A percentile compares a stretch with the other conserved stretches of the same genome.
phyloP scores from a whole-genome alignment of 2,113 vertebrate species.

The Theropithecus gelada region DNA sequence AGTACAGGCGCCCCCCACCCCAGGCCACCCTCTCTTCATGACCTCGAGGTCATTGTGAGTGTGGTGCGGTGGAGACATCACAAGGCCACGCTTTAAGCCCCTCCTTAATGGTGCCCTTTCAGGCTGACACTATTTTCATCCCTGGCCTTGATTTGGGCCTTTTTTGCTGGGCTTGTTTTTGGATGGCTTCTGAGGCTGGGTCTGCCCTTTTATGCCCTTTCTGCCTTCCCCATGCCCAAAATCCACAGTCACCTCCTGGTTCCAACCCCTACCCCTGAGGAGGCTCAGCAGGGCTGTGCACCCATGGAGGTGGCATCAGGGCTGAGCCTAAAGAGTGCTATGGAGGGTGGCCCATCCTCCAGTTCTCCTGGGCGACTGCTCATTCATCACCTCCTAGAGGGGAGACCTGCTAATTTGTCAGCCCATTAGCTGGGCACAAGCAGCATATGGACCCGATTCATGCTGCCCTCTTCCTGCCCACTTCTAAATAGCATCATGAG shows the following conservation, averaged over 20 bases:
- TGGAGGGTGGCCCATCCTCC: neutral
- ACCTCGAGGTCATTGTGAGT: neutral
- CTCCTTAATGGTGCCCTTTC: neutral
- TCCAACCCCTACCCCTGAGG: too few relatives aligned
- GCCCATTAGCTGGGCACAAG: slow-evolving; percentile 60
- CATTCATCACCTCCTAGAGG: slow-evolving; percentile 55
- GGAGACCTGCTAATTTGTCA: slow-evolving; percentile 68
- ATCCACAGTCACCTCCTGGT: neutral
- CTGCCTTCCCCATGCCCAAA: neutral
- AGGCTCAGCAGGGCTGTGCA: neutral
- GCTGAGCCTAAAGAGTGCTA: neutral
- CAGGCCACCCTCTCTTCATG: neutral
- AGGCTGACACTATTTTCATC: neutral
- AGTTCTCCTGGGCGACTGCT: neutral
- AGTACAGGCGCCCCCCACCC: neutral
- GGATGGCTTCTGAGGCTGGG: neutral
- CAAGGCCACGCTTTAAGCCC: neutral
- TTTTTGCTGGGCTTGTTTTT: neutral
- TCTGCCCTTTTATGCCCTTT: neutral
- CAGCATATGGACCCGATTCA: slow-evolving; percentile 54
- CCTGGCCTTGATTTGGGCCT: neutral
- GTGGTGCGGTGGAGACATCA: too few relatives aligned
- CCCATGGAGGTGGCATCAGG: neutral
- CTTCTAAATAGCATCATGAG: neutral
- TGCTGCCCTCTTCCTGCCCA: slow-evolving; percentile 3